phyloP scores from a whole-genome alignment of 2,113 vertebrate genomes.

The Monopterus albus region DNA sequence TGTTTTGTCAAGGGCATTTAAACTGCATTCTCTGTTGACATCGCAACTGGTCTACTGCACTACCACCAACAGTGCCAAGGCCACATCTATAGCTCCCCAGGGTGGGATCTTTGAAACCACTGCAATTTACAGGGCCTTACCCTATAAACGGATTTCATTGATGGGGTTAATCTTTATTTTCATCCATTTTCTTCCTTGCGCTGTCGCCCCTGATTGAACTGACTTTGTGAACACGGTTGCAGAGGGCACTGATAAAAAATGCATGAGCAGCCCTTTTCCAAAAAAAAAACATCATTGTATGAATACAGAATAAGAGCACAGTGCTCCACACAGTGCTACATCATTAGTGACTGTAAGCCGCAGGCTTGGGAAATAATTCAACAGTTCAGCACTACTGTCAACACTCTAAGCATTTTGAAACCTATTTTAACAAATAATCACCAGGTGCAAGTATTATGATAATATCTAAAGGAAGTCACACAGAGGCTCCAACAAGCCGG shows the following conservation, averaged over 20 bases:
- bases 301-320: constrained; percentile 24
- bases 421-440: constrained; percentile 48
- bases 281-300: constrained; percentile 36
- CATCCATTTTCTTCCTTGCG: neutral
- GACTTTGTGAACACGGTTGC: constrained; percentile 13
- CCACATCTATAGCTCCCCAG: neutral
- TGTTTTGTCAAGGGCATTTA: constrained; percentile 20
- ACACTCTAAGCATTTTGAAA: constrained; percentile 51
- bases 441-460: constrained; percentile 38
- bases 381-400: constrained; percentile 50
- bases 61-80: neutral
- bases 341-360: constrained; percentile 58
- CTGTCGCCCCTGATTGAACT: constrained; percentile 20
- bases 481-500: constrained; percentile 6
- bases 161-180: constrained; percentile 8
- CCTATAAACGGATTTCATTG: constrained; percentile 12
- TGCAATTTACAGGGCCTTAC: constrained; percentile 19
- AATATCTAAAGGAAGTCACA: neutral
- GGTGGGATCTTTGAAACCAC: constrained; percentile 6
- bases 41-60: neutral
- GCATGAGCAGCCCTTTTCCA: constrained; percentile 30
- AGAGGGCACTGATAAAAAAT: constrained; percentile 44
- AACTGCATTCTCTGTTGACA: neutral
- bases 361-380: constrained; percentile 48
- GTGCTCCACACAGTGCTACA: neutral